phyloP scores from a whole-genome alignment of 2,888 invertebrate species.

The Acleris holmiana region DNA sequence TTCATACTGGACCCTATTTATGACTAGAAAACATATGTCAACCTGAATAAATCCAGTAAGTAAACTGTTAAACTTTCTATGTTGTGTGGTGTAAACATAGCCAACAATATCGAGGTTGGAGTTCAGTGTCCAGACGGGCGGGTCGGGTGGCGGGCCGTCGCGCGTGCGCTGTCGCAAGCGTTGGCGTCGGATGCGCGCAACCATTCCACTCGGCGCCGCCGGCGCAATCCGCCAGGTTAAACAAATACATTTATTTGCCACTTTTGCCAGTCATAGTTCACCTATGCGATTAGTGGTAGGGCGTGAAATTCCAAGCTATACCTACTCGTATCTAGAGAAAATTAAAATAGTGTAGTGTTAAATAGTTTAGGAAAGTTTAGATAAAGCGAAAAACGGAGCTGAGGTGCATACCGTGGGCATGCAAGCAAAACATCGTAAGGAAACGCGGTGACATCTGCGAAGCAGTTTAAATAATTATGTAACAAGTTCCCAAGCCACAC shows the following conservation, averaged over 20 bases:
- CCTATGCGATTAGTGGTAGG: not conserved
- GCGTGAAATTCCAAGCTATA: not conserved
- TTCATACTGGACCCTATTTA: no score
- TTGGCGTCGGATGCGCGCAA: conserved; percentile 66
- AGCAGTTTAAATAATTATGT: no score
- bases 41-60: no score
- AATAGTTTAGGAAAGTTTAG: no score
- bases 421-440: no score
- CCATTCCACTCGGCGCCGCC: conserved; percentile 64
- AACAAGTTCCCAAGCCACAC: no score
- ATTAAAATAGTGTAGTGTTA: no score
- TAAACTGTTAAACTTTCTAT: conserved; percentile 5
- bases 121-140: conserved; percentile 27
- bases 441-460: no score
- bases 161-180: conserved; percentile 65
- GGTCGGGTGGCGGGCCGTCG: conserved; percentile 7
- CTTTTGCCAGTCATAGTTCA: conserved; percentile 7
- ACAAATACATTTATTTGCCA: conserved; percentile 1
- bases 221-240: conserved; percentile 12
- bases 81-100: conserved; percentile 10
- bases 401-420: no score
- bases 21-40: no score
- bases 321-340: not conserved
- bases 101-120: conserved; percentile 21
- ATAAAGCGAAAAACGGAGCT: no score